A percentile compares a stretch with the other conserved stretches of the same genome.
These are phyloP conservation scores for Pemphredon lugubris DNA, from an alignment of 2,888 invertebrate species.

Conservation along the genomic window DNA sequence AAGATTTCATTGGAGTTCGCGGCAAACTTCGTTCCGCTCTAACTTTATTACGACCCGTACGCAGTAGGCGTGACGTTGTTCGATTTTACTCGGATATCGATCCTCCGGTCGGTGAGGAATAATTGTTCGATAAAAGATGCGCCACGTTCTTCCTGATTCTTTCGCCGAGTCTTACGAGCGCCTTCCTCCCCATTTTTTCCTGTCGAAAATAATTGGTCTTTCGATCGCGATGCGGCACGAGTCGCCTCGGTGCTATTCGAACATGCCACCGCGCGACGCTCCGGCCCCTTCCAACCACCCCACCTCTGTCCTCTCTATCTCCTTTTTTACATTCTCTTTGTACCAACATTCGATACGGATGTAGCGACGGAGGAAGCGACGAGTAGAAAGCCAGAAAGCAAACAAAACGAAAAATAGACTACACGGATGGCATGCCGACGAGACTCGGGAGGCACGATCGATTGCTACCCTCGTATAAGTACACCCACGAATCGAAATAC, in stretches of 20 bases:
- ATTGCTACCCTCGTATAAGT: constrained; percentile 31
- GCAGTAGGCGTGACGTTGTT: too few species aligned
- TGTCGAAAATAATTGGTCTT: constrained; percentile 54
- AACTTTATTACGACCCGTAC: too few species aligned
- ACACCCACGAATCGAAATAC: neutral
- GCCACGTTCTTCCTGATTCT: constrained; percentile 11
- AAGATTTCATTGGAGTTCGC: too few species aligned
- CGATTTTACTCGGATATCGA: too few species aligned
- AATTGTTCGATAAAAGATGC: constrained; percentile 38
- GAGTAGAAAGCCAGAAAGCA: constrained; percentile 44
- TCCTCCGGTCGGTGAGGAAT: too few species aligned
- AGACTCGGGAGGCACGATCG: constrained; percentile 62
- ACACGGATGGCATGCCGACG: constrained; percentile 50
- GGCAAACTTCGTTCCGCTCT: too few species aligned
- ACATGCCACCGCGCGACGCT: constrained; percentile 3
- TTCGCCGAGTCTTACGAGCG: constrained; percentile 23
- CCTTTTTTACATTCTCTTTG: neutral
- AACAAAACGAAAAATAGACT: constrained; percentile 65
- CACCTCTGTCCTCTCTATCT: neutral
- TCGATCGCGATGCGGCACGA: constrained; percentile 43
- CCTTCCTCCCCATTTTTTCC: constrained; percentile 35
- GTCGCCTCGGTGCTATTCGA: constrained; percentile 2
- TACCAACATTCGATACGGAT: constrained; percentile 9
- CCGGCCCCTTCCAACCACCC: neutral
- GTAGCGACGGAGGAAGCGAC: constrained; percentile 19